Conservation (phyloP, 1,140 invertebrate genomes). For the Cydia splendana region DNA sequence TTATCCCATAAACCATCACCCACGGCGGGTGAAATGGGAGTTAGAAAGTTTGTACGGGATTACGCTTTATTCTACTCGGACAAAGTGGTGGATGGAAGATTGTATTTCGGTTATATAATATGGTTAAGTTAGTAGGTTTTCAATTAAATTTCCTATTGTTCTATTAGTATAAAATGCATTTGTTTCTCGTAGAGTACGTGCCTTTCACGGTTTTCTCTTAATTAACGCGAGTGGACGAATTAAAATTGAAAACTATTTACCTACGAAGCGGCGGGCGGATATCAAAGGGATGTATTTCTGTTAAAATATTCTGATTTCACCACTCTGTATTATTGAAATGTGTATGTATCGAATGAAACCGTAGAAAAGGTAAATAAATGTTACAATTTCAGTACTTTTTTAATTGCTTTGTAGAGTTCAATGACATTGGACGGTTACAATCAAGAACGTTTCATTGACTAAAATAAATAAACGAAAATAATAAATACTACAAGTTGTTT, state of each 20-base stretch:
- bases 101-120: too few species aligned
- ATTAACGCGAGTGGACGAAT: constrained; percentile 10
- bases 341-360: constrained; percentile 3
- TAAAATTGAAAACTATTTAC: constrained; percentile 1
- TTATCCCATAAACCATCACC: too few species aligned
- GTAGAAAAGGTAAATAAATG: constrained; percentile 6
- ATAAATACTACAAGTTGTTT: too few species aligned
- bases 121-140: background rate
- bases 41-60: too few species aligned
- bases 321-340: background rate
- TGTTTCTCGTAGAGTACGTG: background rate
- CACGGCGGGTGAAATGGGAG: too few species aligned
- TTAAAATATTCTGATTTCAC: constrained; percentile 21
- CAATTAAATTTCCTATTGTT: background rate
- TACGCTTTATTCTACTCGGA: too few species aligned
- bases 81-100: too few species aligned
- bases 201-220: constrained; percentile 8
- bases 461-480: too few species aligned
- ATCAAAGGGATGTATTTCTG: constrained; percentile 19
- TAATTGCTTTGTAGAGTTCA: background rate
- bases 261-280: constrained; percentile 7
- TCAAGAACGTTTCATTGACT: background rate
- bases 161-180: background rate
- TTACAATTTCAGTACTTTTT: background rate
- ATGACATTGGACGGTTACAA: constrained; percentile 2